Conservation (phyloP, 1,140 invertebrate genomes). For the Cheumatopsyche charites region DNA sequence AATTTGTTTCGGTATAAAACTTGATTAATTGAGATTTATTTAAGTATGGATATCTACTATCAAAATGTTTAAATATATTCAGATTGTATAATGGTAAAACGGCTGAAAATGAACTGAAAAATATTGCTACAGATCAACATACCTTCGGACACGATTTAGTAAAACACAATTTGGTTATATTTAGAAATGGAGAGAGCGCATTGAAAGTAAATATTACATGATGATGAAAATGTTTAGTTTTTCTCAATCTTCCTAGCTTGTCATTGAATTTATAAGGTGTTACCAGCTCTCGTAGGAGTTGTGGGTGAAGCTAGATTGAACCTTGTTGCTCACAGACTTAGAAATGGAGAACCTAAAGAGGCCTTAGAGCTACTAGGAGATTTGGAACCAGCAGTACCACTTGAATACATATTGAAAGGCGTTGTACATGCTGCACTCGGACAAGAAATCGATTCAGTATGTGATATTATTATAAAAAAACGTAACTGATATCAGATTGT, state of each 20-base stretch:
- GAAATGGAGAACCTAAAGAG: conserved; percentile 87
- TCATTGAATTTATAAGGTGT: conserved; percentile 64
- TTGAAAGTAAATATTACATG: conserved; percentile 65
- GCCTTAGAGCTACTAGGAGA: conserved; percentile 92
- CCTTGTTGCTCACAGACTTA: conserved; percentile 93
- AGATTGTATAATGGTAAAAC: conserved; percentile 93
- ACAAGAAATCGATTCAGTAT: conserved; percentile 89
- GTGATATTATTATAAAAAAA: conserved; percentile 41
- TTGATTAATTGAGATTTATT: no score
- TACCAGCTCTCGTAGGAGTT: conserved; percentile 91
- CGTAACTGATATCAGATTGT: neutral
- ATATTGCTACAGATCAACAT: conserved; percentile 77
- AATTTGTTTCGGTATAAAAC: conserved; percentile 61
- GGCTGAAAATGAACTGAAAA: conserved; percentile 85
- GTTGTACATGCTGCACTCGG: conserved; percentile 94
- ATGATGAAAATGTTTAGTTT: neutral
- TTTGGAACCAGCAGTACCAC: conserved; percentile 88
- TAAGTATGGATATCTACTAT: no score
- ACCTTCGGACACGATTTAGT: conserved; percentile 93
- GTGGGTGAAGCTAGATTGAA: conserved; percentile 97
- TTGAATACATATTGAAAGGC: conserved; percentile 96
- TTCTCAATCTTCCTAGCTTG: neutral
- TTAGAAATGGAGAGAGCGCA: conserved; percentile 92
- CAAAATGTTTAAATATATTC: conserved; percentile 62
- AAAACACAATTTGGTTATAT: conserved; percentile 95